These are phyloP conservation scores for Sepioteuthis lessoniana DNA, from an alignment of 2,888 invertebrate species.

Conservation along the genomic window DNA sequence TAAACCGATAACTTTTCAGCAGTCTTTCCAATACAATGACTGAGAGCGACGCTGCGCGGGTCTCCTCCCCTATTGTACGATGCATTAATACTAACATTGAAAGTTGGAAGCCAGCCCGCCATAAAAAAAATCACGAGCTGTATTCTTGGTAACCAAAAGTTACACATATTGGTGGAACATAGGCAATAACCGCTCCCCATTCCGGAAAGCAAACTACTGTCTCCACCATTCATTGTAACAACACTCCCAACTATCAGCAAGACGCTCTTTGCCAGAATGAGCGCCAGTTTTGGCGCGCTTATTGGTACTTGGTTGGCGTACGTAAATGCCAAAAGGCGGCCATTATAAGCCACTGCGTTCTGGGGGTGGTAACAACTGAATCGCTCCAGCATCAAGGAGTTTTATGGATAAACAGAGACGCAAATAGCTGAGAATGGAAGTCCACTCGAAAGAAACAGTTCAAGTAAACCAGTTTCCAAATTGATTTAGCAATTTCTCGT, in stretches of 20 bases:
- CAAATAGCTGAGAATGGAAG: background rate
- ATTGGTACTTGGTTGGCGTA: background rate
- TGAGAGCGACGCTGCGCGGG: too few relatives aligned
- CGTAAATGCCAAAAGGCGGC: background rate
- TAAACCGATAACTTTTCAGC: too few relatives aligned
- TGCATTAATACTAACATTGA: too few relatives aligned
- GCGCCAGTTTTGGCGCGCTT: background rate
- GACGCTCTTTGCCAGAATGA: background rate
- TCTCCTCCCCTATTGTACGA: too few relatives aligned
- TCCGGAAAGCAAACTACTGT: background rate
- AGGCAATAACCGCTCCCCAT: background rate
- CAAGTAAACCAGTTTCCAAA: background rate
- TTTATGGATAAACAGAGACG: slow-evolving; percentile 16
- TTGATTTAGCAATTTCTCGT: background rate
- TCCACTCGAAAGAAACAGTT: background rate
- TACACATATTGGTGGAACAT: background rate
- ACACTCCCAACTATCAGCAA: background rate
- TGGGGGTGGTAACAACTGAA: background rate
- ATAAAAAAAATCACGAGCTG: background rate
- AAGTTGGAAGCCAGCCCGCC: too few relatives aligned
- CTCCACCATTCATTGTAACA: background rate
- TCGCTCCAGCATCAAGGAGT: background rate
- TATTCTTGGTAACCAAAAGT: background rate
- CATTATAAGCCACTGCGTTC: background rate
- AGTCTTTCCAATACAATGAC: too few relatives aligned